A percentile compares a stretch with the other conserved stretches of the same genome.
Conservation (phyloP, 2,797 vertebrate species). For the Sebastes steindachneri region DNA sequence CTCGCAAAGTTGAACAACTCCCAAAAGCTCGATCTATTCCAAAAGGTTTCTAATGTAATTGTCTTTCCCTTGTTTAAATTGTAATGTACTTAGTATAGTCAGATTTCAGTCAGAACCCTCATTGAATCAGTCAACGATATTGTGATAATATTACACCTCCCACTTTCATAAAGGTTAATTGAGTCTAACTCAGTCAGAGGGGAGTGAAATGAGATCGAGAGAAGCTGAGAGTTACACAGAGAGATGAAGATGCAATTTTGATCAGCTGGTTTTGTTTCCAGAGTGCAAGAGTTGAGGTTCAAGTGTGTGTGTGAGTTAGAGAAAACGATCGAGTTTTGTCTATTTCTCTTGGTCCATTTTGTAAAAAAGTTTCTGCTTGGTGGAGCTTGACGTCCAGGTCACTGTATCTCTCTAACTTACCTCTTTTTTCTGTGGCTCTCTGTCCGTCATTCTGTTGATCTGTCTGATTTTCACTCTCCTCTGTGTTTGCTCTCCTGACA, state of each 20-base stretch:
- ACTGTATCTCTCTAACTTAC: not conserved
- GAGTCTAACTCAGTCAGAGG: constrained; percentile 33
- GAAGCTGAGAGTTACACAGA: not conserved
- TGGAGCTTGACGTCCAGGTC: constrained; percentile 39
- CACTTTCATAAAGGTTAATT: constrained; percentile 60
- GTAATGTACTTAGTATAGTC: constrained; percentile 4
- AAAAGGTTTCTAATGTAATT: constrained; percentile 13
- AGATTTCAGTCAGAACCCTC: constrained; percentile 22
- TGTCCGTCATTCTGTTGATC: constrained; percentile 11
- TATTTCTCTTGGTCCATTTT: constrained; percentile 5
- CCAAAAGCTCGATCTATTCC: not conserved
- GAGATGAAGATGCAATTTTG: constrained; percentile 26
- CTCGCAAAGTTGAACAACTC: not conserved
- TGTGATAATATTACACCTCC: constrained; percentile 39
- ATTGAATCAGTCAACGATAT: constrained; percentile 25
- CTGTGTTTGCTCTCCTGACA: not conserved
- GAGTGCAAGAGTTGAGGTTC: not conserved
- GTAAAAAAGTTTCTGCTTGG: constrained; percentile 38
- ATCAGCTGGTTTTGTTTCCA: constrained; percentile 4
- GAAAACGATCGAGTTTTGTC: not conserved
- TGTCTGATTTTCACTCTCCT: not conserved
- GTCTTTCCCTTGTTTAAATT: constrained; percentile 9
- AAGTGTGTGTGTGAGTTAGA: not conserved
- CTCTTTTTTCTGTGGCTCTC: not conserved
- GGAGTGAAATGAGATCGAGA: constrained; percentile 21